Evolutionary conservation across 2,797 vertebrate genomes (phyloP).

Genomic region (Avahi laniger): DNA sequence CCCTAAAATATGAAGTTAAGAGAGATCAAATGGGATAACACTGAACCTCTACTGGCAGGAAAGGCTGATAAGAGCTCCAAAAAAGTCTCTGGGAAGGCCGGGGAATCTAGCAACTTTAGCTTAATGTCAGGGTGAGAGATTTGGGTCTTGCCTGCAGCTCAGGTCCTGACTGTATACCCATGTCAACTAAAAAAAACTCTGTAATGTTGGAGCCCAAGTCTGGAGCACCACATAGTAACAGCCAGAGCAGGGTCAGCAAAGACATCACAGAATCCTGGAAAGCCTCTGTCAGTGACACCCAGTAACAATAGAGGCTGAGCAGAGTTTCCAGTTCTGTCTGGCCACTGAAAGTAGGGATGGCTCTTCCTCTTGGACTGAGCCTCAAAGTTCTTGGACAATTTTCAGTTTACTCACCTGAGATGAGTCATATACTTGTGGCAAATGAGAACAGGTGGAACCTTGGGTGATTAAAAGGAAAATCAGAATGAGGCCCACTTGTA

Average conservation of each 20-base stretch:
- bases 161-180: neutral
- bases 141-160: neutral
- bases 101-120: neutral
- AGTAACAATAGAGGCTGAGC: neutral
- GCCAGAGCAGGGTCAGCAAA: neutral
- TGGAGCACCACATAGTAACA: neutral
- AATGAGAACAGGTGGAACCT: neutral
- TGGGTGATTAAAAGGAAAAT: neutral
- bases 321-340: neutral
- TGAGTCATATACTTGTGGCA: neutral
- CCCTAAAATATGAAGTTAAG: neutral
- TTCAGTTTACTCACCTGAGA: neutral
- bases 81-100: neutral
- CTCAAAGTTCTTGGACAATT: neutral
- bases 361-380: neutral
- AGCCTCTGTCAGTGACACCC: neutral
- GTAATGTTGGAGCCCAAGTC: neutral
- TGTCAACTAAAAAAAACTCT: neutral
- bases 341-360: too few species aligned
- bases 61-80: too few species aligned
- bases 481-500: neutral
- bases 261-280: accelerated
- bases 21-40: neutral
- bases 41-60: neutral
- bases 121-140: neutral